Percentiles rank a stretch among this genome's conserved stretches.
Evolutionary conservation across 2,888 invertebrate species (phyloP).

Genomic region (Crematogaster levior): DNA sequence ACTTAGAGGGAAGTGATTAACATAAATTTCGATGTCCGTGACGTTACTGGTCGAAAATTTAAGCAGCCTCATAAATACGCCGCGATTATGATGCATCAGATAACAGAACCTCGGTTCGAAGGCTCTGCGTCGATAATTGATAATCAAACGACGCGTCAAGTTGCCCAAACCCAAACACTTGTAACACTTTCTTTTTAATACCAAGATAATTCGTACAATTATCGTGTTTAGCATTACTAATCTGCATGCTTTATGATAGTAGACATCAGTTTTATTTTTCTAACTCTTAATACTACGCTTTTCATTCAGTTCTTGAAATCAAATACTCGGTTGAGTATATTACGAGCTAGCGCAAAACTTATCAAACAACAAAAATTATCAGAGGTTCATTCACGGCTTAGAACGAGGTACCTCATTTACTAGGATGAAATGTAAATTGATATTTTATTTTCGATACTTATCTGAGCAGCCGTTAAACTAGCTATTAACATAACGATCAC

Average conservation of each 20-base stretch:
- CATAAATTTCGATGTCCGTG: conserved; percentile 23
- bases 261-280: neutral
- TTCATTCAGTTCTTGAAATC: neutral
- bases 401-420: neutral
- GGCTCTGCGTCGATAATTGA: conserved; percentile 15
- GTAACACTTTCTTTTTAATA: neutral
- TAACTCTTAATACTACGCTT: neutral
- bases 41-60: conserved; percentile 24
- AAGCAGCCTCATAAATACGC: neutral
- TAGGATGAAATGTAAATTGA: neutral
- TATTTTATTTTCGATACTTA: neutral
- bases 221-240: conserved; percentile 9
- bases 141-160: neutral
- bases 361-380: neutral
- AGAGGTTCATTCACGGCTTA: neutral
- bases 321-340: neutral
- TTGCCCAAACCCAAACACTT: neutral
- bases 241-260: neutral
- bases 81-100: conserved; percentile 55
- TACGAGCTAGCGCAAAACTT: too few species aligned
- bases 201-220: conserved; percentile 22
- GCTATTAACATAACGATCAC: neutral
- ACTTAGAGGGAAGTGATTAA: conserved; percentile 44
- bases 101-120: conserved; percentile 27
- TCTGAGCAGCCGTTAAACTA: neutral